phyloP scores from a whole-genome alignment of 92 coral and sea anemone genomes.

The Micromussa lordhowensis region DNA sequence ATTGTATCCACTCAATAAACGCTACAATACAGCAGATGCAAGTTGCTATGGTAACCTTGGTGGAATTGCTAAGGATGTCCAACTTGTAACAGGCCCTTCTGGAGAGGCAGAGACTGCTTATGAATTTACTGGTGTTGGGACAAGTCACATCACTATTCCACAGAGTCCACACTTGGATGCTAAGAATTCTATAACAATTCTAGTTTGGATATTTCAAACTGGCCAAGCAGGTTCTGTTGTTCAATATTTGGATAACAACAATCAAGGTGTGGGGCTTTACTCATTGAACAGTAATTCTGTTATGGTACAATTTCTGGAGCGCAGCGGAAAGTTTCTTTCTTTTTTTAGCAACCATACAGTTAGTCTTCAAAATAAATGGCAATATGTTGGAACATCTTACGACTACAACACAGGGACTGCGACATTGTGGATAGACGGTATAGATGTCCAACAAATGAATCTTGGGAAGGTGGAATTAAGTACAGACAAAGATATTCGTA shows the following conservation, averaged over 20 bases:
- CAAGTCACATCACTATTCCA: slow-evolving; percentile 78
- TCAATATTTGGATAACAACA: slow-evolving; percentile 20
- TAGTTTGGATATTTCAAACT: slow-evolving; percentile 73
- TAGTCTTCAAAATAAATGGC: slow-evolving; percentile 64
- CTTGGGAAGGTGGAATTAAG: slow-evolving; percentile 61
- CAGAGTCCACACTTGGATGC: slow-evolving; percentile 60
- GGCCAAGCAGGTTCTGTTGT: slow-evolving; percentile 78
- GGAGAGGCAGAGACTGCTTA: slow-evolving; percentile 62
- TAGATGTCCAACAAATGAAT: slow-evolving; percentile 33
- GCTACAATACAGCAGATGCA: slow-evolving; percentile 63
- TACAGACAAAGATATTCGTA: slow-evolving; percentile 60
- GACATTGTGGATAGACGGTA: slow-evolving; percentile 77
- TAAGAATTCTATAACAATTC: slow-evolving; percentile 70
- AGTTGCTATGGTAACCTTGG: slow-evolving; percentile 83
- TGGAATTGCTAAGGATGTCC: slow-evolving; percentile 59
- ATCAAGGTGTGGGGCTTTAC: background rate
- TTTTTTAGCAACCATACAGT: slow-evolving; percentile 48
- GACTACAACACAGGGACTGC: slow-evolving; percentile 63
- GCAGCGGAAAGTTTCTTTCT: slow-evolving; percentile 34
- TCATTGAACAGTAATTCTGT: slow-evolving; percentile 9
- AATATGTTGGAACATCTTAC: slow-evolving; percentile 72
- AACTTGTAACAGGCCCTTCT: slow-evolving; percentile 63
- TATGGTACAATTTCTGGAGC: slow-evolving; percentile 20
- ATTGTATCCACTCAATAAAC: slow-evolving; percentile 71
- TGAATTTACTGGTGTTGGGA: slow-evolving; percentile 69